phyloP scores from a whole-genome alignment of 2,888 invertebrate species.

The Synanthedon myopaeformis region DNA sequence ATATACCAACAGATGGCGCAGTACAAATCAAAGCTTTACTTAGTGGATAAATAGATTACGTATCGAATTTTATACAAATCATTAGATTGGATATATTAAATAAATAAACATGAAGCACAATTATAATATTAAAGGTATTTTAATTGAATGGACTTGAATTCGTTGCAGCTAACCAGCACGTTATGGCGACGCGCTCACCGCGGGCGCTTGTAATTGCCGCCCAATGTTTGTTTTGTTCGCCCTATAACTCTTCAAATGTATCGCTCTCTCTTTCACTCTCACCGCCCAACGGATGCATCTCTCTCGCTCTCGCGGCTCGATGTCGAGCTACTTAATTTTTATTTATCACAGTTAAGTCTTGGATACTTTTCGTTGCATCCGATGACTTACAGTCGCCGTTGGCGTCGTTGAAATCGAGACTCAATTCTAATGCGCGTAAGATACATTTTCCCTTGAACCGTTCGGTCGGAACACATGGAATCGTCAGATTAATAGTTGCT shows the following conservation, averaged over 20 bases:
- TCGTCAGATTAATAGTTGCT: constrained; percentile 39
- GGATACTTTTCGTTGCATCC: constrained; percentile 14
- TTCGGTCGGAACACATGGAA: constrained; percentile 10
- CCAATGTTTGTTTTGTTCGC: constrained; percentile 53
- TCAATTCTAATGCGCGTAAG: constrained; percentile 4
- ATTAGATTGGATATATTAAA: too few relatives aligned
- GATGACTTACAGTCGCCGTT: constrained; percentile 3
- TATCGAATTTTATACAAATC: too few relatives aligned
- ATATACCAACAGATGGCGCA: too few relatives aligned
- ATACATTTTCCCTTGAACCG: constrained; percentile 1
- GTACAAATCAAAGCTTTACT: too few relatives aligned
- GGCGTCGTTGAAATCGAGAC: constrained; percentile 4
- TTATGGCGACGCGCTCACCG: constrained; percentile 33
- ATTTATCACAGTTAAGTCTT: constrained; percentile 44
- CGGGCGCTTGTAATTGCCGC: constrained; percentile 53
- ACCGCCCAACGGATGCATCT: constrained; percentile 7
- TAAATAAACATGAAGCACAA: too few relatives aligned
- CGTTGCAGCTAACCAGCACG: constrained; percentile 26
- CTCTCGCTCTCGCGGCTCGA: constrained; percentile 17
- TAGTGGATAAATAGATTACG: too few relatives aligned
- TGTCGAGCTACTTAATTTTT: constrained; percentile 38
- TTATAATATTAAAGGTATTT: too few relatives aligned
- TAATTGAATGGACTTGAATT: constrained; percentile 10
- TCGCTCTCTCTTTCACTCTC: constrained; percentile 7
- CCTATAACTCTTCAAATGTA: constrained; percentile 28